Percentiles rank a stretch among this genome's conserved stretches.
Conservation (phyloP, 2,113 vertebrate species). For the Pontoporia blainvillei region DNA sequence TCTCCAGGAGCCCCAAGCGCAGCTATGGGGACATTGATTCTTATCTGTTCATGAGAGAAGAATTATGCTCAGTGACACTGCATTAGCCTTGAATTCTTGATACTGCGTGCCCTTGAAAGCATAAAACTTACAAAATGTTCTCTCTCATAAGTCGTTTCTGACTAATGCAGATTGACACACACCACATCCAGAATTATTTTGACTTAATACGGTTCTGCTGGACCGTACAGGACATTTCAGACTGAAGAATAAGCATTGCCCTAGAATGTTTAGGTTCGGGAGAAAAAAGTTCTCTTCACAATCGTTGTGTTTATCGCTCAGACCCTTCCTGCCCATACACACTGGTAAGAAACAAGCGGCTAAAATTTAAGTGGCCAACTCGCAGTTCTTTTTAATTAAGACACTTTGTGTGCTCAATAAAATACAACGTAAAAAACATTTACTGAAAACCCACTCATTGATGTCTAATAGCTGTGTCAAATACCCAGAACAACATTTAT, state of each 20-base stretch:
- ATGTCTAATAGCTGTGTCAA: slow-evolving; percentile 71
- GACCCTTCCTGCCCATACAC: not conserved
- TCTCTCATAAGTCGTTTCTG: slow-evolving; percentile 27
- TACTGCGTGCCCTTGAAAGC: not conserved
- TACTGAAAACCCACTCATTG: slow-evolving; percentile 70
- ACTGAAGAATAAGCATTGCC: not conserved
- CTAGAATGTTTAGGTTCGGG: not conserved
- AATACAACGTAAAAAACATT: slow-evolving; percentile 61
- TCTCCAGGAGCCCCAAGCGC: not conserved
- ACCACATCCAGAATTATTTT: not conserved
- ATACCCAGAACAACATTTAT: slow-evolving; percentile 66
- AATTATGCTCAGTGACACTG: not conserved
- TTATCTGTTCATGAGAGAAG: not conserved
- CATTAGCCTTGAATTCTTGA: slow-evolving; percentile 33
- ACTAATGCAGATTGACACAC: slow-evolving; percentile 23
- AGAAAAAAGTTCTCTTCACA: not conserved
- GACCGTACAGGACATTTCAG: not conserved
- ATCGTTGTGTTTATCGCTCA: not conserved
- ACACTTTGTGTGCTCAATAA: slow-evolving; percentile 71
- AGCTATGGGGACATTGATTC: not conserved
- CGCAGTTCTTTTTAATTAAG: slow-evolving; percentile 70
- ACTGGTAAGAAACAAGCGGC: slow-evolving; percentile 30
- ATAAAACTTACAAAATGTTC: slow-evolving; percentile 30
- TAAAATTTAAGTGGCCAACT: slow-evolving; percentile 52
- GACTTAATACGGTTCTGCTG: not conserved